Evolutionary conservation across 2,113 vertebrate genomes (phyloP).

Genomic region (Bucco capensis): DNA sequence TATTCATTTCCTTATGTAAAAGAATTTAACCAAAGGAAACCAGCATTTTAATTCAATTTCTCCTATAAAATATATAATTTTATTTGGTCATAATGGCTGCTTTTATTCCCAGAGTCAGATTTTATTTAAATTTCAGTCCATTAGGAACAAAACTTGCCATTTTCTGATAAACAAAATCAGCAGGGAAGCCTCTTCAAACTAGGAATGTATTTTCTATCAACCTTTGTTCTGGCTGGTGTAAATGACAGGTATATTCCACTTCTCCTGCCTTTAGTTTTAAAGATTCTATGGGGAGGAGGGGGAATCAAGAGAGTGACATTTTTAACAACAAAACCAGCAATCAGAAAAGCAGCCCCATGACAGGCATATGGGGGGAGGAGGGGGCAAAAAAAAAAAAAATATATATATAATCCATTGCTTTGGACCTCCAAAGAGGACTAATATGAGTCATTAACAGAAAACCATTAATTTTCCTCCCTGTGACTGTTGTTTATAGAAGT

Average conservation of each 20-base stretch:
- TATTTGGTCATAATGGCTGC: conserved; percentile 87
- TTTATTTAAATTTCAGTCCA: conserved; percentile 94
- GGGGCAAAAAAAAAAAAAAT: conserved; percentile 39
- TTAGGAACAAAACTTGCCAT: conserved; percentile 89
- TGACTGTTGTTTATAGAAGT: conserved; percentile 78
- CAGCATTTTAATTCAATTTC: conserved; percentile 85
- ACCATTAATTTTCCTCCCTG: conserved; percentile 79
- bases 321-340: conserved; percentile 85
- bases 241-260: conserved; percentile 92
- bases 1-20: conserved; percentile 84
- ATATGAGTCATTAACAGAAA: conserved; percentile 82
- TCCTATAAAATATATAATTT: conserved; percentile 85
- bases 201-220: conserved; percentile 83
- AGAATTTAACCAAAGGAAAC: conserved; percentile 83
- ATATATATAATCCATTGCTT: conserved; percentile 74
- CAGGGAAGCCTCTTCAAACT: conserved; percentile 87
- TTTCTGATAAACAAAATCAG: conserved; percentile 97
- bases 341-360: conserved; percentile 77
- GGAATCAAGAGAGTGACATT: conserved; percentile 76
- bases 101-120: conserved; percentile 90
- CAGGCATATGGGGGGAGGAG: conserved; percentile 56
- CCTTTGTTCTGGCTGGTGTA: conserved; percentile 86
- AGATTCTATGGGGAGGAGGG: conserved; percentile 75
- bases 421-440: conserved; percentile 82
- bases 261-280: conserved; percentile 81